Evolutionary conservation across 2,888 invertebrate genomes (phyloP).

Genomic region (Synergus japonicus): DNA sequence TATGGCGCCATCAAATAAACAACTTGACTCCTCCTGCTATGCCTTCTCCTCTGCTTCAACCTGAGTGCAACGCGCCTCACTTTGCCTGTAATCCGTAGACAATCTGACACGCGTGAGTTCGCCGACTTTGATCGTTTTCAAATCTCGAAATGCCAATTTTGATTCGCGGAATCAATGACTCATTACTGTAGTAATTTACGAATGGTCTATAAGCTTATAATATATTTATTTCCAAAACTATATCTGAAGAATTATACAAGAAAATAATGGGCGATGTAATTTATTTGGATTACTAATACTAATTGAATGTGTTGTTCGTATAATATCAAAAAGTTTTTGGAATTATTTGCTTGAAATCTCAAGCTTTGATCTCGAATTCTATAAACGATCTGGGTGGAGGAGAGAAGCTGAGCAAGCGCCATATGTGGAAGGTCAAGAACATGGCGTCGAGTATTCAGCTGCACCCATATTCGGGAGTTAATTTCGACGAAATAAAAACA

Average conservation of each 20-base stretch:
- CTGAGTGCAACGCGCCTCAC: constrained; percentile 47
- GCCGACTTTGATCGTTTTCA: constrained; percentile 17
- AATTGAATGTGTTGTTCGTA: no score
- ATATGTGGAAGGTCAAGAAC: constrained; percentile 36
- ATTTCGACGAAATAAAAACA: not conserved
- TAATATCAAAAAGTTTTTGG: no score
- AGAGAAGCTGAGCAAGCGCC: constrained; percentile 14
- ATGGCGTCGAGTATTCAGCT: constrained; percentile 28
- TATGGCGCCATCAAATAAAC: constrained; percentile 78
- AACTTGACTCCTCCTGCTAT: constrained; percentile 76
- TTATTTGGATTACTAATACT: no score
- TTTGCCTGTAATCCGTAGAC: constrained; percentile 32
- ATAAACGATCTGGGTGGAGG: not conserved
- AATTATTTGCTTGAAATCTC: not conserved
- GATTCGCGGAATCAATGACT: not conserved
- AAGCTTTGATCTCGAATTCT: not conserved
- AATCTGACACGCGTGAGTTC: constrained; percentile 41
- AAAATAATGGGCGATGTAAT: not conserved
- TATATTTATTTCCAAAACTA: not conserved
- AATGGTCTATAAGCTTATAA: not conserved
- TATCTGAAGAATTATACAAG: not conserved
- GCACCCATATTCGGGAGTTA: not conserved
- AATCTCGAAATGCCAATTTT: constrained; percentile 43
- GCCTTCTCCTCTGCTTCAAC: constrained; percentile 56
- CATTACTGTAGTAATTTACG: not conserved